Conservation (phyloP, 2,113 vertebrate species). For the Upupa epops region DNA sequence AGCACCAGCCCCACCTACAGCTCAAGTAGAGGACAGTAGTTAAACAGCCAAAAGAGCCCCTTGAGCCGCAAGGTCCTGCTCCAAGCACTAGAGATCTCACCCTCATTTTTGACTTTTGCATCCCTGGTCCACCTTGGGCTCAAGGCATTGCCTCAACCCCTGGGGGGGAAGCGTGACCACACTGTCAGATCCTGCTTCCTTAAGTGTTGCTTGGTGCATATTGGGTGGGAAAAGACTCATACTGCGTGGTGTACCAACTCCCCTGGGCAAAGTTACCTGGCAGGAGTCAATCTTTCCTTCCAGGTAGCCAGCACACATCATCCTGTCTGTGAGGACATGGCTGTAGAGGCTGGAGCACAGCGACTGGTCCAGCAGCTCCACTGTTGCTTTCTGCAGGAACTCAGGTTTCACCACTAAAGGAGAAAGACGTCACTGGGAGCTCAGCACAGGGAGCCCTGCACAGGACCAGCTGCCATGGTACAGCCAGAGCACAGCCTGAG, state of each 20-base stretch:
- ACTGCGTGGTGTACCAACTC: rapidly evolving
- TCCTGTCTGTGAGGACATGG: conserved; percentile 81
- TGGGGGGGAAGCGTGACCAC: background rate
- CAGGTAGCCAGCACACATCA: conserved; percentile 95
- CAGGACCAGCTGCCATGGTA: background rate
- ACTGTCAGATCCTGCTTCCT: background rate
- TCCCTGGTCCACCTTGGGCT: background rate
- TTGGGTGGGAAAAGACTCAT: background rate
- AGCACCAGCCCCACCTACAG: background rate
- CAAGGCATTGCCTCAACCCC: background rate
- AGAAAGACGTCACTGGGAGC: rapidly evolving
- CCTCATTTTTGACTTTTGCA: background rate
- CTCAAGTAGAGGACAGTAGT: background rate
- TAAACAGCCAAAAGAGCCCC: background rate
- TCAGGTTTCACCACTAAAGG: conserved; percentile 76
- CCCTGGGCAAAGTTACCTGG: conserved; percentile 78
- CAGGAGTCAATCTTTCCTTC: conserved; percentile 94
- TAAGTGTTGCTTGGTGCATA: background rate
- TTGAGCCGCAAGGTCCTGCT: background rate
- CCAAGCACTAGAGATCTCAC: background rate
- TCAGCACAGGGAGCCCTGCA: background rate
- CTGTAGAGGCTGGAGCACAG: conserved; percentile 85
- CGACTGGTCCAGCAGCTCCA: conserved; percentile 88
- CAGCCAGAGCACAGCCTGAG: rapidly evolving
- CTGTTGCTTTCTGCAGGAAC: conserved; percentile 89